These are phyloP conservation scores for Atlantisia rogersi DNA, from an alignment of 2,113 vertebrate genomes.

Conservation along the genomic window DNA sequence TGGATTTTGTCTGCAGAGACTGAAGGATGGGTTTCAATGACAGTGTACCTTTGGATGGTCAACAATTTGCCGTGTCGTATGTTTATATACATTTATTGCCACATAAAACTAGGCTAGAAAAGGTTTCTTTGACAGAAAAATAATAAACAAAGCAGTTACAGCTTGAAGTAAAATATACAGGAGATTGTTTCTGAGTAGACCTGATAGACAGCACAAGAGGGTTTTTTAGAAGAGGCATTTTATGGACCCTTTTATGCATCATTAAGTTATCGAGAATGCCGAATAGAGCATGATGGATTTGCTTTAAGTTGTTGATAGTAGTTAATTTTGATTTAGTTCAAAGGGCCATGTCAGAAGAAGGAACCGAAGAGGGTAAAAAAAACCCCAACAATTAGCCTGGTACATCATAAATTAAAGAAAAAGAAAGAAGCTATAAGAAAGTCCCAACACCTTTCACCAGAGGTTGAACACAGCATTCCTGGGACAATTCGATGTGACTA, in stretches of 20 bases:
- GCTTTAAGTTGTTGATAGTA: conserved; percentile 58
- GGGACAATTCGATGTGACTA: conserved; percentile 6
- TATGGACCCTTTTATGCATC: conserved; percentile 60
- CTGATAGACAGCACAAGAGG: conserved; percentile 41
- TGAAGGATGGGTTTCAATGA: not conserved
- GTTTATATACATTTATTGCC: conserved; percentile 7
- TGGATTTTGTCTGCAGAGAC: not conserved
- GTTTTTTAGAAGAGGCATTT: conserved; percentile 61
- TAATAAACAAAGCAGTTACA: conserved; percentile 58
- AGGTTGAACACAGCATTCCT: conserved; percentile 49
- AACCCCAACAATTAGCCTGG: not conserved
- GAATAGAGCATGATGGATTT: conserved; percentile 63
- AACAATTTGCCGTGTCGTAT: not conserved
- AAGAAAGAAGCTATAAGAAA: not conserved
- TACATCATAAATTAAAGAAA: conserved; percentile 9
- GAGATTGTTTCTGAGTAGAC: conserved; percentile 7
- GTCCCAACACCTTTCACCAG: conserved; percentile 50
- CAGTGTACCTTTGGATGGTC: not conserved
- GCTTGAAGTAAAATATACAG: conserved; percentile 50
- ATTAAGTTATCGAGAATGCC: conserved; percentile 70
- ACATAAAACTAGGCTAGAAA: conserved; percentile 39
- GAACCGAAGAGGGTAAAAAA: conserved; percentile 38
- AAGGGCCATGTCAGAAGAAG: conserved; percentile 49
- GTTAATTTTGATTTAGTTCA: conserved; percentile 74
- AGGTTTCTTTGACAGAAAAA: conserved; percentile 41